Conservation (phyloP, 2,113 vertebrate species). For the Gallinago undulata region DNA sequence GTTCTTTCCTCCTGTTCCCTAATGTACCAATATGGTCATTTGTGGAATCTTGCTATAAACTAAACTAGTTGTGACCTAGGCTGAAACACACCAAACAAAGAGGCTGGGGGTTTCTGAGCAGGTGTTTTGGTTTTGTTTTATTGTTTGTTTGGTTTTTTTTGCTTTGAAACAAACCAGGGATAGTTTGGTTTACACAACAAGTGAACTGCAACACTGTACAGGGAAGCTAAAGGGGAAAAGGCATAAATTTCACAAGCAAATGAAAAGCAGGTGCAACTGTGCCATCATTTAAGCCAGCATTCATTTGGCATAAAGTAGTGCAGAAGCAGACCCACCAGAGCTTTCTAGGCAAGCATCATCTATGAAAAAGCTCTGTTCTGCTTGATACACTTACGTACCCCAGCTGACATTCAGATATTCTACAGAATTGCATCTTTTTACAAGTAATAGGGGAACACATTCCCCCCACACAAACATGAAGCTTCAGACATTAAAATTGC, state of each 20-base stretch:
- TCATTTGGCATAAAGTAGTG: not conserved
- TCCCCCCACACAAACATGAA: not conserved
- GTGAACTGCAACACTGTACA: not conserved
- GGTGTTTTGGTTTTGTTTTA: too few species aligned
- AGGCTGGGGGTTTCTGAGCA: not conserved
- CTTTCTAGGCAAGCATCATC: not conserved
- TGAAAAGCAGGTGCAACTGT: not conserved
- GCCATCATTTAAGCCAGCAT: not conserved
- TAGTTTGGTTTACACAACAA: not conserved
- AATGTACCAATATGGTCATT: not conserved
- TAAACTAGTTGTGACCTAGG: not conserved
- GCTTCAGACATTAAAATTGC: not conserved
- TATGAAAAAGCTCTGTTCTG: not conserved
- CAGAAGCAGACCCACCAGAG: not conserved
- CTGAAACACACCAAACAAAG: fast-evolving
- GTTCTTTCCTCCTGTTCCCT: not conserved
- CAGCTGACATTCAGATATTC: not conserved
- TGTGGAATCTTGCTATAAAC: not conserved
- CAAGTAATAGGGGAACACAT: not conserved
- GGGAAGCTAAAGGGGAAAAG: not conserved
- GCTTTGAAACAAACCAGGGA: not conserved
- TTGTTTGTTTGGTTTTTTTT: not conserved
- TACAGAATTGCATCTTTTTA: not conserved
- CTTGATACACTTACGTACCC: not conserved
- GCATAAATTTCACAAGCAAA: not conserved